Evolutionary conservation across 2,113 vertebrate genomes (phyloP), one percentile per base, ranked within the genome.

Genomic region (Phalacrocorax aristotelis): DNA sequence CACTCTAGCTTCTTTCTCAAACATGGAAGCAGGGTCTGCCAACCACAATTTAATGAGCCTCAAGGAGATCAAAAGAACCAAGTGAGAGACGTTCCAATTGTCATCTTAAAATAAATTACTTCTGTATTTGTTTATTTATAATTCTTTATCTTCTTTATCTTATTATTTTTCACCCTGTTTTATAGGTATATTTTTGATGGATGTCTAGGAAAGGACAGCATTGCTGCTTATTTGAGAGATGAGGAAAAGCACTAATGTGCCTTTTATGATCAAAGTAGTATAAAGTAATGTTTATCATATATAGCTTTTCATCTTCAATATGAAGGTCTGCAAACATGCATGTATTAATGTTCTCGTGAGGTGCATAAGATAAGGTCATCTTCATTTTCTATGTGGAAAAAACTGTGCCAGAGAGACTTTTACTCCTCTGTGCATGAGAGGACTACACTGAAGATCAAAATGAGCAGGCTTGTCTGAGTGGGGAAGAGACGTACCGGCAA

Each of bases 1-100:
- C 32, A 75, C 64, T 89, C 65, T 7, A 54, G 29, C 26, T 87
- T 77, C 89, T 88, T 75, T 69, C 87, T 96, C 87, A 92, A 91
- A 84, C 19, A 17, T 15, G 64, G 89, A 87, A 72, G 64, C 8
- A 40, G 25, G 16, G n/a, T 70, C 79, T 89, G 92, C 34, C 64
- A 66, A 66, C 48, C 69, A 87, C 69, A 71, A 22, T 87, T 90
- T 94, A 97, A 97, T 92, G 36, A 95, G 74, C 60, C 30, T 95
- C 77, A 94, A 92, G 44, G 38, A 96, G 70, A 94, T 96, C 87
- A 96, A 95, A 96, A 89, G 70, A 75, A 96, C 6, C 10, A 76
- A 55, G 23, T 68, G 52, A 91, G 65, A 76, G 62, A 94, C 13
- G 55, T 87, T 94, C 64, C 83, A 95, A 46, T 40, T 79, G 83